Evolutionary conservation across 2,113 vertebrate genomes (phyloP).

Genomic region (Jaculus jaculus): DNA sequence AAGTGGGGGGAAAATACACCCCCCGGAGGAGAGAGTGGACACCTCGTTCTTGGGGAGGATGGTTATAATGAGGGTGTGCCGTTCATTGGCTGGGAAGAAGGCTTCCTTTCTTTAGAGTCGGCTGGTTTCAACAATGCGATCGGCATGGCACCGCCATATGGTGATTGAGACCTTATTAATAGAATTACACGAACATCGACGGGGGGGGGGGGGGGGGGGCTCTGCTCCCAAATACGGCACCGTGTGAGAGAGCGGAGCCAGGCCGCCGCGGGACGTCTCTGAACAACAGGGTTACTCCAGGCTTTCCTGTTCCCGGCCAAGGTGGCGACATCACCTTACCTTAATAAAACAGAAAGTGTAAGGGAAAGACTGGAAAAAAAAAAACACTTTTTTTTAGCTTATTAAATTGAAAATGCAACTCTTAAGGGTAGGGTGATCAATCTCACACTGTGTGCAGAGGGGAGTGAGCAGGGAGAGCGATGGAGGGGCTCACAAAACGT

Average conservation of each 20-base stretch:
- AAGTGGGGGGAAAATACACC: background rate
- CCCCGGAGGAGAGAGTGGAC: background rate
- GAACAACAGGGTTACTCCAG: background rate
- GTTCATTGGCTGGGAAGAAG: background rate
- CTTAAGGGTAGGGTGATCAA: background rate
- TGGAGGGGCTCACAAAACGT: background rate
- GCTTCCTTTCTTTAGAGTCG: background rate
- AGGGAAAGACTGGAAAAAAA: background rate
- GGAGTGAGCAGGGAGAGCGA: accelerated
- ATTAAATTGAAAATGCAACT: background rate
- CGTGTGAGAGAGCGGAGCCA: background rate
- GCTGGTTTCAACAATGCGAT: conserved; percentile 32
- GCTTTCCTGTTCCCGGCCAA: background rate
- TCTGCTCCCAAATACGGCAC: background rate
- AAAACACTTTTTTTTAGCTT: background rate
- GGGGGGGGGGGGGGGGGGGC: conserved; percentile 50
- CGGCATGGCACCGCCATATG: conserved; percentile 69
- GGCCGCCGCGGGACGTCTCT: background rate
- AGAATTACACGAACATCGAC: conserved; percentile 69
- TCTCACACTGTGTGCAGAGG: background rate
- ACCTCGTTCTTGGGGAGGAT: background rate
- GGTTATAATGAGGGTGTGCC: conserved; percentile 8
- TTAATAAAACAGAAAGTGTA: background rate
- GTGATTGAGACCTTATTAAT: conserved; percentile 72
- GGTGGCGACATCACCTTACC: background rate